Evolutionary conservation across 2,797 vertebrate genomes (phyloP).

Genomic region (Prionace glauca): DNA sequence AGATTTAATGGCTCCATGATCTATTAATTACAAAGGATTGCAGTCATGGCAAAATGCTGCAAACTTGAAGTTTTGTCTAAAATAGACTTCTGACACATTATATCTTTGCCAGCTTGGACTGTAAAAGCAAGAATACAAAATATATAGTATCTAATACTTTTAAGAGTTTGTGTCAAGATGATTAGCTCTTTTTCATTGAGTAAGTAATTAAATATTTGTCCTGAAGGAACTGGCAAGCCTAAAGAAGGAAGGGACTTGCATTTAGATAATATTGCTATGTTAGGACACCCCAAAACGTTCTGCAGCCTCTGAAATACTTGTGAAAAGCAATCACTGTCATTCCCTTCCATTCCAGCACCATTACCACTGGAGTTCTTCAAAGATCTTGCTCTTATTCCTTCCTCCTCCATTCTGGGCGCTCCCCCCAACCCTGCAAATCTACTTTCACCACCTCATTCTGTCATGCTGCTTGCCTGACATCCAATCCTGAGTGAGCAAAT

Average conservation of each 20-base stretch:
- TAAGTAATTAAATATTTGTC: background rate
- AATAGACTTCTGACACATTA: background rate
- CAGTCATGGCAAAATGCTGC: background rate
- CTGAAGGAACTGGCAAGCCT: background rate
- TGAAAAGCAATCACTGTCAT: background rate
- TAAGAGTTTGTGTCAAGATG: conserved; percentile 8
- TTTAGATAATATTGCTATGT: background rate
- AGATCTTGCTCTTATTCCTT: background rate
- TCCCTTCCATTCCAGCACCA: background rate
- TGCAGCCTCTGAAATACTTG: background rate
- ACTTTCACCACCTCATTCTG: background rate
- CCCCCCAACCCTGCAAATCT: too few species aligned
- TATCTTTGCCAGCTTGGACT: background rate
- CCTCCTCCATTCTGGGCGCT: background rate
- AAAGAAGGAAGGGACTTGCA: background rate
- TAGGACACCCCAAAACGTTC: background rate
- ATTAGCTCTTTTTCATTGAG: background rate
- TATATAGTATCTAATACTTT: background rate
- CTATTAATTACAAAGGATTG: background rate
- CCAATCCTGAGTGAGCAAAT: background rate
- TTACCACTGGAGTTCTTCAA: too few species aligned
- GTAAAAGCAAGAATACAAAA: background rate
- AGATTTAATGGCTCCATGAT: background rate
- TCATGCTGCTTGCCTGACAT: background rate
- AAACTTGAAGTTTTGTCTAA: background rate